Conservation (phyloP, 1,140 invertebrate genomes). For the Zaprionus ornatus region DNA sequence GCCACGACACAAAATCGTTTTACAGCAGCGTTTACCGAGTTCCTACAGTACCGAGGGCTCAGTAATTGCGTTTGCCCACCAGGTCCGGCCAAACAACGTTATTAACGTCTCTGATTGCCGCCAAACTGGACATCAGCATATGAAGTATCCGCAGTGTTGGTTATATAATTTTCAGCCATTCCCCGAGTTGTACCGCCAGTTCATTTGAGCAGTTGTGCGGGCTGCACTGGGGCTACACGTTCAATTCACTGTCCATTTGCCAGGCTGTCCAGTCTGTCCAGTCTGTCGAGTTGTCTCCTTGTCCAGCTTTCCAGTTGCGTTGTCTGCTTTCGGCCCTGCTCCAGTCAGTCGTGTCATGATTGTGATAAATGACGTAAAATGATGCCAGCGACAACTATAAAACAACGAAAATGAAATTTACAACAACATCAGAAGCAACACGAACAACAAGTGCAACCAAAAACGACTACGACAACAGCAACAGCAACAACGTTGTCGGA, state of each 20-base stretch:
- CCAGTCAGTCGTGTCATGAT: slow-evolving; percentile 75
- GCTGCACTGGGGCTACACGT: neutral
- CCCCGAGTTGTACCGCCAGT: slow-evolving; percentile 24
- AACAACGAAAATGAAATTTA: slow-evolving; percentile 45
- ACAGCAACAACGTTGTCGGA: slow-evolving; percentile 56
- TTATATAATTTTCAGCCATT: slow-evolving; percentile 62
- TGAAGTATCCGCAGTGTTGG: slow-evolving; percentile 40
- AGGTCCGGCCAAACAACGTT: slow-evolving; percentile 42
- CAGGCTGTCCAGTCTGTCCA: slow-evolving; percentile 15
- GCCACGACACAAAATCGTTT: slow-evolving; percentile 18
- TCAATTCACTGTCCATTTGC: neutral
- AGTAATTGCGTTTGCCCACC: slow-evolving; percentile 45
- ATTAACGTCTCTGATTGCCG: slow-evolving; percentile 58
- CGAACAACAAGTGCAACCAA: slow-evolving; percentile 30
- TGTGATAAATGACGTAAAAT: slow-evolving; percentile 82
- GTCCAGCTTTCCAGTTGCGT: slow-evolving; percentile 35
- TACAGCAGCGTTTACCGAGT: slow-evolving; percentile 19
- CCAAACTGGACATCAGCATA: slow-evolving; percentile 32
- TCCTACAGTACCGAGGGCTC: neutral
- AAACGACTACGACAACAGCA: slow-evolving; percentile 39
- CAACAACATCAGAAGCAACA: slow-evolving; percentile 24
- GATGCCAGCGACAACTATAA: slow-evolving; percentile 73
- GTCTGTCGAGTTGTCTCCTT: slow-evolving; percentile 13
- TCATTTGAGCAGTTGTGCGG: slow-evolving; percentile 3
- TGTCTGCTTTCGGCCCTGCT: slow-evolving; percentile 27